phyloP scores from a whole-genome alignment of 2,113 vertebrate genomes.

The Gavialis gangeticus region DNA sequence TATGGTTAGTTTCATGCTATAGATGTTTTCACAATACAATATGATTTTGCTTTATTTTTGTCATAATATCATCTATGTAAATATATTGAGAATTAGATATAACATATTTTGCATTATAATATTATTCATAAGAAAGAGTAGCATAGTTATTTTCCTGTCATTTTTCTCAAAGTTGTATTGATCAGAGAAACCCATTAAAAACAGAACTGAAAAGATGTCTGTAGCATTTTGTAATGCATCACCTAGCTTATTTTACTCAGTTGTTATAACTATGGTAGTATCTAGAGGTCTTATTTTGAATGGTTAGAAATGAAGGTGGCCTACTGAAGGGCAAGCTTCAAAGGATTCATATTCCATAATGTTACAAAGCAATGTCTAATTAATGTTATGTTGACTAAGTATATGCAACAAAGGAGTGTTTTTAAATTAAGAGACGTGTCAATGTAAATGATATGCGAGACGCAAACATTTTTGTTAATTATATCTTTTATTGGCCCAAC shows the following conservation, averaged over 20 bases:
- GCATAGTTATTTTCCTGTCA: too few species aligned
- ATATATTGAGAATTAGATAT: slow-evolving; percentile 25
- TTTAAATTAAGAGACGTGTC: slow-evolving; percentile 28
- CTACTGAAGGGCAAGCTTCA: slow-evolving; percentile 38
- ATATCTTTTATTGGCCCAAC: background rate
- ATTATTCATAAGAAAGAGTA: too few species aligned
- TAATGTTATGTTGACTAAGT: slow-evolving; percentile 24
- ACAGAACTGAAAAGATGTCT: background rate
- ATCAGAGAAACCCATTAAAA: slow-evolving; percentile 35
- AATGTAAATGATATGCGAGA: background rate
- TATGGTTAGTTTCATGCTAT: slow-evolving; percentile 53
- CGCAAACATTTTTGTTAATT: background rate
- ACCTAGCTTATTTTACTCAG: slow-evolving; percentile 21
- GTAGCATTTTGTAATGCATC: slow-evolving; percentile 11
- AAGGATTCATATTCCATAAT: slow-evolving; percentile 33
- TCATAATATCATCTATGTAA: slow-evolving; percentile 65
- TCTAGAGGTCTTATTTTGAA: background rate
- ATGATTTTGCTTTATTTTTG: slow-evolving; percentile 70
- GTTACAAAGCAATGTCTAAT: slow-evolving; percentile 16
- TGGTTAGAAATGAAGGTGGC: slow-evolving; percentile 37
- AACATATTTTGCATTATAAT: too few species aligned
- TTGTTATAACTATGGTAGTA: background rate
- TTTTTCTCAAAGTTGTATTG: background rate
- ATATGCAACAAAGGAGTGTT: background rate
- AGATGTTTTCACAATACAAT: slow-evolving; percentile 54